A percentile compares a stretch with the other conserved stretches of the same genome.
Conservation (phyloP, 1,140 invertebrate genomes). For the Aphaenogaster rudis region DNA sequence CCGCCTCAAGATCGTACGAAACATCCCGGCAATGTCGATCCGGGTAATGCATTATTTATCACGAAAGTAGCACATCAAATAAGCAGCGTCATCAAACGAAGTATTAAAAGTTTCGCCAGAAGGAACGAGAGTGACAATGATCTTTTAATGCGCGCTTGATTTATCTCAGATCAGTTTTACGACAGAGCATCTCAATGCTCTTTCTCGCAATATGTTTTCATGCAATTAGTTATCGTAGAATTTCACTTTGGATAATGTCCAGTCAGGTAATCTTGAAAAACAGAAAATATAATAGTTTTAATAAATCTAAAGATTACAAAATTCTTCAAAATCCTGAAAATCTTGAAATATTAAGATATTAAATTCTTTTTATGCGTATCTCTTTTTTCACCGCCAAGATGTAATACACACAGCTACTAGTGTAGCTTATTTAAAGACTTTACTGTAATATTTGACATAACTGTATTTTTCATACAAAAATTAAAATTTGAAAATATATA, state of each 20-base stretch:
- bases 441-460: neutral
- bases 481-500: neutral
- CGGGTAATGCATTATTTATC: slow-evolving; percentile 52
- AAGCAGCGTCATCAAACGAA: slow-evolving; percentile 41
- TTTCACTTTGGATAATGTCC: slow-evolving; percentile 12
- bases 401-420: neutral
- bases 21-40: neutral
- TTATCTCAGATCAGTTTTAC: slow-evolving; percentile 26
- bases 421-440: neutral
- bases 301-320: neutral
- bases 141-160: slow-evolving; percentile 35
- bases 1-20: neutral
- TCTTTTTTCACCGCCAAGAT: neutral
- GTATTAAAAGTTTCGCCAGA: slow-evolving; percentile 47
- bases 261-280: neutral
- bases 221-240: slow-evolving; percentile 15
- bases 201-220: neutral
- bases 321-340: neutral
- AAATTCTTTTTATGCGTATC: neutral
- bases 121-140: slow-evolving; percentile 55
- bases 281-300: neutral
- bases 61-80: slow-evolving; percentile 47
- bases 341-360: neutral
- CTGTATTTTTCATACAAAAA: neutral
- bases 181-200: neutral